phyloP scores from a whole-genome alignment of 2,113 vertebrate species.

The Hyperoodon ampullatus region DNA sequence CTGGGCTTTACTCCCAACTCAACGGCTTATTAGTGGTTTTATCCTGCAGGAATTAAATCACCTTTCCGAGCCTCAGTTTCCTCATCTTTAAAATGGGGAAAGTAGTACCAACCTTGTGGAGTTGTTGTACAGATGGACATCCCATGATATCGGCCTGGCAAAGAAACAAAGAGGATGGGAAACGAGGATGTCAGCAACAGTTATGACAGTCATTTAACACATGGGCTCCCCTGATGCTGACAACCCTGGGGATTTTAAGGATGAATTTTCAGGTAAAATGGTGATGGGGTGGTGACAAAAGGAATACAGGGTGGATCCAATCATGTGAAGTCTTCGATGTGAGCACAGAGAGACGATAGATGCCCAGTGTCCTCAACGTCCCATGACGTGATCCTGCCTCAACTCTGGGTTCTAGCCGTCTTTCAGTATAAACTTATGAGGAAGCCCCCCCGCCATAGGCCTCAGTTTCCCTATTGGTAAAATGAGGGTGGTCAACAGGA shows the following conservation, averaged over 20 bases:
- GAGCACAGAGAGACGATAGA: neutral
- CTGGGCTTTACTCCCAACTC: neutral
- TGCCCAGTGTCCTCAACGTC: neutral
- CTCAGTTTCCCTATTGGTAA: neutral
- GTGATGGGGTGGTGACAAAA: neutral
- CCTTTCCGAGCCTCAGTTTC: neutral
- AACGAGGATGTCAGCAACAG: neutral
- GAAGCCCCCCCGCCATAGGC: neutral
- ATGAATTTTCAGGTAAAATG: neutral
- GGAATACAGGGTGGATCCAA: neutral
- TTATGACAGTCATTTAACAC: neutral
- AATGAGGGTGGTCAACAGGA: neutral
- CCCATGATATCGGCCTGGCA: neutral
- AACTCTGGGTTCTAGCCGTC: neutral
- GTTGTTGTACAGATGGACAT: neutral
- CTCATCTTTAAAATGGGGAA: neutral
- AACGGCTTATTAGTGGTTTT: constrained; percentile 8
- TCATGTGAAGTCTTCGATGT: neutral
- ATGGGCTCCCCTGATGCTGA: neutral
- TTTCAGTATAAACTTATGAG: neutral
- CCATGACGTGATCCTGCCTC: neutral
- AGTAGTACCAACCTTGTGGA: neutral
- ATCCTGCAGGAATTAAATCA: neutral
- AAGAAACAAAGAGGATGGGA: neutral
- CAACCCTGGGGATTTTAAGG: neutral